Evolutionary conservation across 1,140 invertebrate genomes (phyloP), one percentile per base, ranked within the genome.

Genomic region (Sycobia sp.): DNA sequence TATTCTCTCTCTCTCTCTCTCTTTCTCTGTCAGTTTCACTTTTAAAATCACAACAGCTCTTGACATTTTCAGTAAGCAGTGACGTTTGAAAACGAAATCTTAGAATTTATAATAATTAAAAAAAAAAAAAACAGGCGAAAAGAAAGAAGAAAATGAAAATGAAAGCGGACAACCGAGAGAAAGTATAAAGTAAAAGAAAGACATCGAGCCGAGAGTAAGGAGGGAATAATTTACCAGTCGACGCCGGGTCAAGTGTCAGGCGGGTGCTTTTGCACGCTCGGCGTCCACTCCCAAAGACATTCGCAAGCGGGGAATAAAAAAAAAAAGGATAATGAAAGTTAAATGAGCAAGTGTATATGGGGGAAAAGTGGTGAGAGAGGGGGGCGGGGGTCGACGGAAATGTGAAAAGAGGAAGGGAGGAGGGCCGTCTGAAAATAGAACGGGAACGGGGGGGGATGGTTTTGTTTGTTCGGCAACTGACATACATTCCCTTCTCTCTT

Each of bases 271-370:
- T 14, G n/a, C 14, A 39, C 36, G 14, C 36, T 10, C 36, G n/a
- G n/a, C 7, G 36, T n/a, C n/a, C n/a, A n/a, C n/a, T n/a, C n/a
- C n/a, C n/a, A n/a, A n/a, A n/a, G n/a, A n/a, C n/a, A n/a, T n/a
- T n/a, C n/a, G n/a, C n/a, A n/a, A n/a, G n/a, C n/a, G n/a, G n/a
- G n/a, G n/a, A n/a, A n/a, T n/a, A n/a, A n/a, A n/a, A n/a, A n/a
- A n/a, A 25, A 23, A 44, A 34, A 39, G 11, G 46, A 50, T 39
- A 39, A 49, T 59, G 25, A 50, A 50, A 59, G 50, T 50, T 38
- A 39, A 59, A 50, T 29, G 57, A 50, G 8, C 18, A n/a, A n/a
- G n/a, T n/a, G 25, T 43, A 44, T 14, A 27, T n/a, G 51, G 38
- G 23, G 3, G n/a, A 36, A 27, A 16, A 0, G 0, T 51, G 14